phyloP scores from a whole-genome alignment of 2,113 vertebrate species.

The Aldabrachelys gigantea region DNA sequence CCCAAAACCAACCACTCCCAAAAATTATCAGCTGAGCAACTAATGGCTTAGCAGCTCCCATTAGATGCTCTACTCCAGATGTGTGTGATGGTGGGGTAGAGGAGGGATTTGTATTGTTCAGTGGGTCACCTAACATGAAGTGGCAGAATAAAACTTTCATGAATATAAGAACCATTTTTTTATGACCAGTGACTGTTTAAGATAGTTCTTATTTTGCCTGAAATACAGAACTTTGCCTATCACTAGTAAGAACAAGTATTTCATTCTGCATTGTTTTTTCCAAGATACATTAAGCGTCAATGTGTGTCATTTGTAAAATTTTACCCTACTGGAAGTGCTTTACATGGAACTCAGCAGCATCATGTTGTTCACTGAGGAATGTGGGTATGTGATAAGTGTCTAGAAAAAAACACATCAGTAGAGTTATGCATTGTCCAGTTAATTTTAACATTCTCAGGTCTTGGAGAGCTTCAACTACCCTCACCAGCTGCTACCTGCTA shows the following conservation, averaged over 20 bases:
- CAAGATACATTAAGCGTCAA: background rate
- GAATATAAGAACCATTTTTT: background rate
- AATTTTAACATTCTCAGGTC: background rate
- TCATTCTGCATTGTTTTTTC: background rate
- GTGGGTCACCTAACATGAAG: background rate
- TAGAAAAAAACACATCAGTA: background rate
- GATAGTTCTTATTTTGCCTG: background rate
- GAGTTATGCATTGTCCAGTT: background rate
- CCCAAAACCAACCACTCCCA: background rate
- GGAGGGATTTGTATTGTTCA: background rate
- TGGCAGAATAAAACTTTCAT: background rate
- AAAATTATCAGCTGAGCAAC: background rate
- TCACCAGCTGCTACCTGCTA: slow-evolving; percentile 19
- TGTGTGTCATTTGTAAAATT: background rate
- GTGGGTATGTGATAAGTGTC: fast-evolving
- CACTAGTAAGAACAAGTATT: background rate
- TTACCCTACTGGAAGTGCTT: background rate
- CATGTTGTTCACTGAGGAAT: background rate
- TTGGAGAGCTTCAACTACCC: slow-evolving; percentile 4
- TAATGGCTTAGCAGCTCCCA: fast-evolving
- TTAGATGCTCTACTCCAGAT: background rate
- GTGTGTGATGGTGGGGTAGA: background rate
- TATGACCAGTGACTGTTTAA: background rate
- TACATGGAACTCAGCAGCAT: background rate
- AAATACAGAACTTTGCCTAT: background rate